These are phyloP conservation scores for Scomber scombrus DNA, from an alignment of 2,113 vertebrate genomes.

Conservation along the genomic window DNA sequence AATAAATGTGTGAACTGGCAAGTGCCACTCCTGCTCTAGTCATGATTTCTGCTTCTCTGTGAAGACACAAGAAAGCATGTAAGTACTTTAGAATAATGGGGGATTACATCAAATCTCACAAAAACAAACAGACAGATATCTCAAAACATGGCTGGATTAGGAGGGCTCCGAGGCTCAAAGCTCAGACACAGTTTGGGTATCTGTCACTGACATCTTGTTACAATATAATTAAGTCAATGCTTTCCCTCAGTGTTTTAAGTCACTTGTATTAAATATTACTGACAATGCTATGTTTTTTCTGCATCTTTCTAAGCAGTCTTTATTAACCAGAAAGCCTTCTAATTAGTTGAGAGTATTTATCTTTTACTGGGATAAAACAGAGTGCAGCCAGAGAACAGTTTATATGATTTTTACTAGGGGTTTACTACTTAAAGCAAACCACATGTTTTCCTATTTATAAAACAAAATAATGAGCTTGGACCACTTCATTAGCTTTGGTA, in stretches of 20 bases:
- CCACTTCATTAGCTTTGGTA: constrained; percentile 58
- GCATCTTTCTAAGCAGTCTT: background rate
- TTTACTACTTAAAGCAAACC: constrained; percentile 49
- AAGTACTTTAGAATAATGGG: constrained; percentile 32
- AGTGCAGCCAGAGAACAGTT: constrained; percentile 30
- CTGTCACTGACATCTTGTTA: constrained; percentile 3
- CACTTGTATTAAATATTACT: background rate
- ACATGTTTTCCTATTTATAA: constrained; percentile 64
- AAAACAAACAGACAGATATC: constrained; percentile 58
- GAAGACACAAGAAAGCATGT: constrained; percentile 24
- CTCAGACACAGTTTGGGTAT: constrained; percentile 21
- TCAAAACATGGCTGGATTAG: constrained; percentile 57
- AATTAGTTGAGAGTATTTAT: background rate
- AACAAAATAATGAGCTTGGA: constrained; percentile 57
- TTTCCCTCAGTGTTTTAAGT: background rate
- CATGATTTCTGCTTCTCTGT: background rate
- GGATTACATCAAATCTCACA: constrained; percentile 49
- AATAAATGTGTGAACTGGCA: background rate
- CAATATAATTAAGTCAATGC: constrained; percentile 15
- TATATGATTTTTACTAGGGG: constrained; percentile 33
- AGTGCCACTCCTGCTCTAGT: background rate
- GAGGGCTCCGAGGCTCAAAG: constrained; percentile 42
- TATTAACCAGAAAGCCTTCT: background rate
- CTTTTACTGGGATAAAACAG: constrained; percentile 27
- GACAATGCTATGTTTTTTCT: background rate